Percentiles rank a stretch among this genome's conserved stretches.
phyloP scores from a whole-genome alignment of 64 coral and sea anemone species.

The Pachyseris speciosa region DNA sequence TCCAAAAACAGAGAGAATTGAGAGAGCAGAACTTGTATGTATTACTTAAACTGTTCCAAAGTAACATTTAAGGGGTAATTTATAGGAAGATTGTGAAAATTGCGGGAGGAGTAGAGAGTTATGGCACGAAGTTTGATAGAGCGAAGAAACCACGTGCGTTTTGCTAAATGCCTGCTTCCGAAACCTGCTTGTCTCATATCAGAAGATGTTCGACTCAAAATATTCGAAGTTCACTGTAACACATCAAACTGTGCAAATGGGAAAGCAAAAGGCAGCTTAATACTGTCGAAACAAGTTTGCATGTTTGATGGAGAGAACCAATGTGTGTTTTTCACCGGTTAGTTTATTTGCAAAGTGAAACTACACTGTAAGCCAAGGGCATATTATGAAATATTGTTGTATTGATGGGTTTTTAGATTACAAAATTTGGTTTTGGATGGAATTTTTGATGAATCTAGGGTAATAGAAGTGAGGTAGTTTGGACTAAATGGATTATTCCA shows the following conservation, averaged over 20 bases:
- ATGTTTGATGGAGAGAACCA: not conserved
- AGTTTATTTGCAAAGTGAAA: not conserved
- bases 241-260: not conserved
- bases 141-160: conserved; percentile 21
- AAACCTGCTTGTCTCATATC: not conserved
- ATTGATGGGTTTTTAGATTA: too few relatives aligned
- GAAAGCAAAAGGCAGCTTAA: not conserved
- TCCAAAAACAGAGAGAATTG: conserved; percentile 94
- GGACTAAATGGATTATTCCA: too few relatives aligned
- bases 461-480: too few relatives aligned
- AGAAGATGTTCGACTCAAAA: not conserved
- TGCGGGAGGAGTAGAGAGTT: not conserved
- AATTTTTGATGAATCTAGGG: too few relatives aligned
- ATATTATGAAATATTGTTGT: too few relatives aligned
- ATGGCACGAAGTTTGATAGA: not conserved
- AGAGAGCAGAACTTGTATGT: conserved; percentile 98
- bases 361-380: too few relatives aligned
- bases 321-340: not conserved
- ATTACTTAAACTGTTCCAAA: not conserved
- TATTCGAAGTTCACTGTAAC: not conserved
- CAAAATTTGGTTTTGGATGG: too few relatives aligned
- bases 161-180: not conserved
- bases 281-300: not conserved
- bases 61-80: not conserved
- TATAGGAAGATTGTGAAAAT: not conserved